phyloP scores from a whole-genome alignment of 2,797 vertebrate genomes.

The Pagetopsis macropterus region DNA sequence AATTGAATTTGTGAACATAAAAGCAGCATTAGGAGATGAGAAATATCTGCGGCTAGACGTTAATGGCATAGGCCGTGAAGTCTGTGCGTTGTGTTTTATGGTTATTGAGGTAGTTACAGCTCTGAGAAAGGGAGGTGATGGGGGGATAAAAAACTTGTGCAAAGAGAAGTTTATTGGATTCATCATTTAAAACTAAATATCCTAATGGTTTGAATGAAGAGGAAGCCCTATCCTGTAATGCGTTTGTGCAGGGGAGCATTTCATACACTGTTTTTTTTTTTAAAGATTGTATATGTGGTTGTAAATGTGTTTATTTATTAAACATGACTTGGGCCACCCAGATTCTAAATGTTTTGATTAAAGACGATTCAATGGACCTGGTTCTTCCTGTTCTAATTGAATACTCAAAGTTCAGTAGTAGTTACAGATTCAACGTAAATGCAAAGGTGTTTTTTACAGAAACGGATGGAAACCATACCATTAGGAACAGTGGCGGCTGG shows the following conservation, averaged over 20 bases:
- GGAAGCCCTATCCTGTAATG: conserved; percentile 1
- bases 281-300: conserved; percentile 12
- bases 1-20: conserved; percentile 22
- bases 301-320: conserved; percentile 8
- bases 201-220: conserved; percentile 16
- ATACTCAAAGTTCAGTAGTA: not conserved
- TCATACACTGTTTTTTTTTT: conserved; percentile 5
- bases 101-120: conserved; percentile 41
- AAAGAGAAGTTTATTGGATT: conserved; percentile 40
- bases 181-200: conserved; percentile 38
- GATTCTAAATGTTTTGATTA: not conserved
- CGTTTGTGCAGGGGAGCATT: conserved; percentile 6
- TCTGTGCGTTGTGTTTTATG: conserved; percentile 43
- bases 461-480: not conserved
- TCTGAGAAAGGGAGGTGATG: not conserved
- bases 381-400: not conserved
- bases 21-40: conserved; percentile 19
- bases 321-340: not conserved
- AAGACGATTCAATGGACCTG: not conserved
- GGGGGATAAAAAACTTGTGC: conserved; percentile 11
- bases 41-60: conserved; percentile 9
- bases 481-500: not conserved
- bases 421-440: not conserved
- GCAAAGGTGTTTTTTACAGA: not conserved
- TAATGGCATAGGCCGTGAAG: conserved; percentile 49